A percentile compares a stretch with the other conserved stretches of the same genome.
phyloP scores from a whole-genome alignment of 2,888 invertebrate genomes.

The Coleophora deauratella region DNA sequence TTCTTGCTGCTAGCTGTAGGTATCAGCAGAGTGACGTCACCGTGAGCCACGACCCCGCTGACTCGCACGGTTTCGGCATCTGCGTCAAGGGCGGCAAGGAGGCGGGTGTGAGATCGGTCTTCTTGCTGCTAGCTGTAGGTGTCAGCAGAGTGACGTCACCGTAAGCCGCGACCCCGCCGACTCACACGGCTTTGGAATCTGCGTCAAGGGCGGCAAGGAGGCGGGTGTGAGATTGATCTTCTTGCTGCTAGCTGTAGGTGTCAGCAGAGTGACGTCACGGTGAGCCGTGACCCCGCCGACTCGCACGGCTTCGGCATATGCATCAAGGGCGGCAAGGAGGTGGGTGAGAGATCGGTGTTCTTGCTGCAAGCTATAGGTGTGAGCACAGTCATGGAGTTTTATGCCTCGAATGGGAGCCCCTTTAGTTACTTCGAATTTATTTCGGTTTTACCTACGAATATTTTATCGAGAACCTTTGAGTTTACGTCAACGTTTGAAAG shows the following conservation, averaged over 20 bases:
- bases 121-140: neutral
- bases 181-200: slow-evolving; percentile 90
- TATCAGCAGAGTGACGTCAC: slow-evolving; percentile 77
- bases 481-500: too few relatives aligned
- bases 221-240: slow-evolving; percentile 74
- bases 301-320: neutral
- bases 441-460: too few relatives aligned
- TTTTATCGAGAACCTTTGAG: too few relatives aligned
- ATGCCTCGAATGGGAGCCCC: too few relatives aligned
- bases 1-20: neutral
- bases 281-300: neutral
- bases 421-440: too few relatives aligned
- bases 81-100: slow-evolving; percentile 93
- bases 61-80: slow-evolving; percentile 89
- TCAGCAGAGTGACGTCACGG: neutral
- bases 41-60: slow-evolving; percentile 88
- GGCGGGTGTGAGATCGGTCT: slow-evolving; percentile 75
- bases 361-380: too few relatives aligned
- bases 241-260: neutral
- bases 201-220: slow-evolving; percentile 93
- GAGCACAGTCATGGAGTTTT: too few relatives aligned
- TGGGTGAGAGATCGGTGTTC: neutral
- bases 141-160: slow-evolving; percentile 75
- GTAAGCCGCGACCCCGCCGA: slow-evolving; percentile 89
- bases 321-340: slow-evolving; percentile 83